Evolutionary conservation across 2,888 invertebrate species (phyloP), one percentile per base, ranked within the genome.

Genomic region (Scrobipalpa costella): DNA sequence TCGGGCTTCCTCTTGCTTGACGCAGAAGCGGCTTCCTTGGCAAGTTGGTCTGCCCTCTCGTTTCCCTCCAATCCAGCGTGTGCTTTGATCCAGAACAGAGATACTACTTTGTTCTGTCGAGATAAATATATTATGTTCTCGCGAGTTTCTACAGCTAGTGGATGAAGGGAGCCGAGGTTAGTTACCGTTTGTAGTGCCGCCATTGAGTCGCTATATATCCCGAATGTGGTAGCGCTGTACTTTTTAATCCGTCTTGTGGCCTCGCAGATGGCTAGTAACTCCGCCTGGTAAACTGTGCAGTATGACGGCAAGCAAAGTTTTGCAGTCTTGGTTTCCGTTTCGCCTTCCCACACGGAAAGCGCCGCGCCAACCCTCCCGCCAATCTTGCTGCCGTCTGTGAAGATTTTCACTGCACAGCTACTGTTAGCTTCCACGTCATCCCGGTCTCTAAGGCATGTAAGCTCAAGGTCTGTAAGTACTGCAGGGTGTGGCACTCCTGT

Each of bases 331-430:
- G 34, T 34, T 8, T 57, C 55, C 7, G 8, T 8, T 1, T 34
- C 55, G 0, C n/a, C 34, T 1, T 27, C 9, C 55, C 62, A 57
- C 6, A 57, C 2, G 9, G 57, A 40, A 13, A 62, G 13, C 0
- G 62, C 62, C 2, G 63, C 63, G 1, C 66, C 66, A 6, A 66
- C 66, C 13, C 49, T 62, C 19, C 66, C 64, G 17, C 21, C 63
- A 36, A 63, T 63, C 40, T 64, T 68, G 59, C 68, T 67, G 21
- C 68, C 70, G n/a, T 68, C 70, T 0, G 67, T 68, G 60, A 47
- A 68, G 1, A 68, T 65, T 40, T 33, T 11, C 17, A 61, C 21
- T 13, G 0, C 44, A 21, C 13, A n/a, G 36, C 11, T n/a, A 13
- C 9, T 40, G n/a, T 55, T 2, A 0, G 0, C 21, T 15, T 64